Conservation (phyloP, 2,113 vertebrate genomes). For the Laticauda colubrina region DNA sequence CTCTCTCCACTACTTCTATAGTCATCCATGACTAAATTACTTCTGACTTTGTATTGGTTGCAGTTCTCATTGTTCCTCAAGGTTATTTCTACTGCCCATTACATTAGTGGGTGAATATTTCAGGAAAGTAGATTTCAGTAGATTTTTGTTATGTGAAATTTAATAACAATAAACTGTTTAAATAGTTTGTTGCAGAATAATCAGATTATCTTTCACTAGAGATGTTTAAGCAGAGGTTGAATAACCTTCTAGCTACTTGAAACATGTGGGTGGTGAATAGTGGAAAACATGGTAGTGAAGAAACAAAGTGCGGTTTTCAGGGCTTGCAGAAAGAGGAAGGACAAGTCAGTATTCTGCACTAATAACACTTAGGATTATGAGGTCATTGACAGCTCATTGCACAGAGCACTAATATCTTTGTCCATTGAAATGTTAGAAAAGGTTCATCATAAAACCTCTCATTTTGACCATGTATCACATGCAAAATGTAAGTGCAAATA, state of each 20-base stretch:
- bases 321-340: background rate
- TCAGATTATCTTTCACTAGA: background rate
- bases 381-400: background rate
- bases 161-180: background rate
- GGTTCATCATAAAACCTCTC: background rate
- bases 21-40: background rate
- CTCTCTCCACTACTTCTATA: background rate
- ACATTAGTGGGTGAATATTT: background rate
- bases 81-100: background rate
- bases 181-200: background rate
- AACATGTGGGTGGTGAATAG: background rate
- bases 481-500: background rate
- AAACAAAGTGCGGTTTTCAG: background rate
- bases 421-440: background rate
- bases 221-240: background rate
- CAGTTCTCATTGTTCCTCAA: background rate
- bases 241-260: background rate
- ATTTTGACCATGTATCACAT: background rate
- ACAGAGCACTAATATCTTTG: background rate
- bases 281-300: background rate
- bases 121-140: background rate
- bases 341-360: background rate
- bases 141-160: background rate
- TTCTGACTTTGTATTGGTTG: background rate
- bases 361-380: background rate